Evolutionary conservation across 2,113 vertebrate species (phyloP).

Genomic region (Sylvia atricapilla): DNA sequence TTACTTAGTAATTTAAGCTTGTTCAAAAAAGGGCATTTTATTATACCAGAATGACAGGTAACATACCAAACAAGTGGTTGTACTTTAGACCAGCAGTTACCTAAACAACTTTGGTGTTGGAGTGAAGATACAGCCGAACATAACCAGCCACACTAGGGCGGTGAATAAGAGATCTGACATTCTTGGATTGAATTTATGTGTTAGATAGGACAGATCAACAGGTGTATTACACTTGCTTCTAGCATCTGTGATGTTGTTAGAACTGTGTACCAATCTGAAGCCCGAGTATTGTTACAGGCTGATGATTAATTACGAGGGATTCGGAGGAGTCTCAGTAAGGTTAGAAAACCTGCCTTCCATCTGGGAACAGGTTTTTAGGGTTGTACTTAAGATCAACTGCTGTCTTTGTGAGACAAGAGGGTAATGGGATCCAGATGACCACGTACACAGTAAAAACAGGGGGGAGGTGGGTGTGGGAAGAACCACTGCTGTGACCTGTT

Average conservation of each 20-base stretch:
- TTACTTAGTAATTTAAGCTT: background rate
- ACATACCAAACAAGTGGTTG: background rate
- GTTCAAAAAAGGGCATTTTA: background rate
- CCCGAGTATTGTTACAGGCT: background rate
- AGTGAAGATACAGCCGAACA: background rate
- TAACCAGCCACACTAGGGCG: background rate
- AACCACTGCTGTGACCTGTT: background rate
- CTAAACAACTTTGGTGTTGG: background rate
- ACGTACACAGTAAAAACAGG: background rate
- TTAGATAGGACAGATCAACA: background rate
- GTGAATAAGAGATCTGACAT: background rate
- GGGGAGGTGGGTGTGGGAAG: background rate
- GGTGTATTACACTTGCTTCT: background rate
- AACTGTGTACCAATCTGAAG: background rate
- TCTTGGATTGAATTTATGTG: background rate
- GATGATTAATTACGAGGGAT: background rate
- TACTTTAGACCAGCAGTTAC: background rate
- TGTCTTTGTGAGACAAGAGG: background rate
- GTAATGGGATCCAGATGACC: background rate
- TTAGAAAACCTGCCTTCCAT: background rate
- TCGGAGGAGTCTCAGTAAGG: background rate
- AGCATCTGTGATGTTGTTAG: background rate
- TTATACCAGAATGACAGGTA: background rate
- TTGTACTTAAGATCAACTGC: background rate
- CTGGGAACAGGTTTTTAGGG: background rate